These are phyloP conservation scores for Huso huso DNA, from an alignment of 2,797 vertebrate species.

Conservation along the genomic window DNA sequence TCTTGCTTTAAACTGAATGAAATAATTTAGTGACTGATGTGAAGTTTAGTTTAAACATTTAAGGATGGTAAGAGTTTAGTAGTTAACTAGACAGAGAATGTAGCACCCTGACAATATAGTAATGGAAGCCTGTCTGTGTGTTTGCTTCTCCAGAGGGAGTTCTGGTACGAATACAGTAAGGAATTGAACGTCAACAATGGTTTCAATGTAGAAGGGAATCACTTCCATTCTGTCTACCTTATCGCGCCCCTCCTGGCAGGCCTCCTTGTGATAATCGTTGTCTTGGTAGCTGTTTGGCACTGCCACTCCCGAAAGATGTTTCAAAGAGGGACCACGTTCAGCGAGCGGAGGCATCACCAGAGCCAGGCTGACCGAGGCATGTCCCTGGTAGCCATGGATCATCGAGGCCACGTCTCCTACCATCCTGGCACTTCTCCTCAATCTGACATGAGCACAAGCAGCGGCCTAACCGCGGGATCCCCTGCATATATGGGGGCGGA, in stretches of 20 bases:
- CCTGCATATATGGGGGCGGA: slow-evolving; percentile 70
- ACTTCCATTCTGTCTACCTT: slow-evolving; percentile 84
- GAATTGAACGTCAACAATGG: slow-evolving; percentile 72
- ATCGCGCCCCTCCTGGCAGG: slow-evolving; percentile 84
- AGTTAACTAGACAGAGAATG: too few species aligned
- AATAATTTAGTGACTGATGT: too few species aligned
- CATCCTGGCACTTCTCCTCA: slow-evolving; percentile 54
- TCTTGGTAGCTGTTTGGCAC: slow-evolving; percentile 82
- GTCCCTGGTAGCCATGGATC: slow-evolving; percentile 65
- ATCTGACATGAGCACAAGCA: slow-evolving; percentile 77
- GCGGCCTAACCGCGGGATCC: slow-evolving; percentile 14
- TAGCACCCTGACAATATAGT: too few species aligned
- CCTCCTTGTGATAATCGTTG: slow-evolving; percentile 72
- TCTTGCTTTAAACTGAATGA: too few species aligned
- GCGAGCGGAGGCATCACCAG: slow-evolving; percentile 31
- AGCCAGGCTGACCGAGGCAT: slow-evolving; percentile 61
- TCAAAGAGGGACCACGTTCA: slow-evolving; percentile 73
- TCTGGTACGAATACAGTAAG: slow-evolving; percentile 85
- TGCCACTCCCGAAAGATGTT: slow-evolving; percentile 75
- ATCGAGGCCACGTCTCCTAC: slow-evolving; percentile 66
- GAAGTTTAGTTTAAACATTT: too few species aligned
- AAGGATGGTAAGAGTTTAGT: too few species aligned
- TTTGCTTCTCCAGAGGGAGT: slow-evolving; percentile 69
- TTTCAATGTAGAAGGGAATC: slow-evolving; percentile 59
- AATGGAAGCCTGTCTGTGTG: slow-evolving; percentile 14